phyloP scores from a whole-genome alignment of 2,888 invertebrate species.

The Sisyra terminalis region DNA sequence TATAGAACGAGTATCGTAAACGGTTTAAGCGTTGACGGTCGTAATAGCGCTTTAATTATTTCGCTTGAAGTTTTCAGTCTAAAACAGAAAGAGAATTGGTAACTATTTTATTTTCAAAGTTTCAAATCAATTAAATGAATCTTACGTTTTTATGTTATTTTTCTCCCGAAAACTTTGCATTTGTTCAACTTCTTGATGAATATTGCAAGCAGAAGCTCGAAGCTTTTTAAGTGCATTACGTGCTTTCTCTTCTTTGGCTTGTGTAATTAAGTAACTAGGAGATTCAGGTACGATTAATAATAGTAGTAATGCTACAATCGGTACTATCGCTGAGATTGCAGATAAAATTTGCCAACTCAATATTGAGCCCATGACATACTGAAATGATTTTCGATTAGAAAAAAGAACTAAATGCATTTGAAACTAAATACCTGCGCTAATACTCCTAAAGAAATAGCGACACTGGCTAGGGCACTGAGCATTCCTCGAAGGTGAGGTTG shows the following conservation, averaged over 20 bases:
- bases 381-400: conserved; percentile 18
- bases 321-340: conserved; percentile 40
- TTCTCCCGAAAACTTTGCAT: conserved; percentile 42
- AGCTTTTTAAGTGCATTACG: conserved; percentile 37
- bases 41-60: conserved; percentile 35
- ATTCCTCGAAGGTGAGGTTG: conserved; percentile 60
- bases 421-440: conserved; percentile 29
- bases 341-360: conserved; percentile 47
- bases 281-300: conserved; percentile 53
- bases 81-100: conserved; percentile 15
- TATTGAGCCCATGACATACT: conserved; percentile 41
- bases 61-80: conserved; percentile 33
- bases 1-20: conserved; percentile 42
- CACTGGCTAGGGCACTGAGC: conserved; percentile 52
- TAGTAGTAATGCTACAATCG: conserved; percentile 38
- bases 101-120: too few relatives aligned
- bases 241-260: conserved; percentile 40
- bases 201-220: conserved; percentile 41
- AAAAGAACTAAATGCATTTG: background rate
- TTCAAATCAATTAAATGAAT: conserved; percentile 1
- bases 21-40: conserved; percentile 45
- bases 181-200: conserved; percentile 42
- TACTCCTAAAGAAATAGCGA: conserved; percentile 56
- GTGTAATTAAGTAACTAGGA: conserved; percentile 50
- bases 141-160: conserved; percentile 39